phyloP scores from a whole-genome alignment of 2,888 invertebrate species.

The Germaria angustata region DNA sequence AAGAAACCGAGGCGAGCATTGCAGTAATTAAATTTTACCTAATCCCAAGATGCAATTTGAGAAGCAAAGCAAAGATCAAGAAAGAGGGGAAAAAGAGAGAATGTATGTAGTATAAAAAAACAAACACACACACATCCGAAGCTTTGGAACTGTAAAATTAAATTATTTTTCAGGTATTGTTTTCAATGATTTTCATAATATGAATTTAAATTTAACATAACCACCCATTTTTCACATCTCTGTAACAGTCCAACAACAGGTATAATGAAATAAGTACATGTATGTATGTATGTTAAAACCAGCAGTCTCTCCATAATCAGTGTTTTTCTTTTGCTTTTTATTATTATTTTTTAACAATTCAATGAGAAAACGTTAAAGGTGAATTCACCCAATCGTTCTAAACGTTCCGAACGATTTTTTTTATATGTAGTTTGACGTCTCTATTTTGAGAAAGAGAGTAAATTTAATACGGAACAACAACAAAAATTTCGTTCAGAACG shows the following conservation, averaged over 20 bases:
- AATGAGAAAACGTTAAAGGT: too few species aligned
- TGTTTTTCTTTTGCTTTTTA: too few species aligned
- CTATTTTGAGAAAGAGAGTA: too few species aligned
- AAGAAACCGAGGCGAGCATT: conserved; percentile 23
- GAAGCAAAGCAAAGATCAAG: neutral
- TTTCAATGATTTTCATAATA: neutral
- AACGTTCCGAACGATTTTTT: too few species aligned
- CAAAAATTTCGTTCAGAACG: too few species aligned
- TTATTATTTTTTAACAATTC: too few species aligned
- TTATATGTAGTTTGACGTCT: too few species aligned
- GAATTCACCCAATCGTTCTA: too few species aligned
- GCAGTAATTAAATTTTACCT: conserved; percentile 4
- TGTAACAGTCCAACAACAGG: neutral
- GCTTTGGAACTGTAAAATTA: neutral
- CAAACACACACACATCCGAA: neutral
- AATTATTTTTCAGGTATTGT: neutral
- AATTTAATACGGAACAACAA: too few species aligned
- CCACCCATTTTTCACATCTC: neutral
- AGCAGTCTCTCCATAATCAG: too few species aligned
- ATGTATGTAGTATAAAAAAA: neutral
- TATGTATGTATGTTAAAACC: too few species aligned
- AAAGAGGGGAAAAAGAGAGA: neutral
- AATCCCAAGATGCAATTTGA: conserved; percentile 10
- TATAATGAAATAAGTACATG: neutral
- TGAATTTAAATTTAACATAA: neutral